Base-by-base conservation (phyloP, 2,888 invertebrate species). In the Synergus laeviventris region DNA sequence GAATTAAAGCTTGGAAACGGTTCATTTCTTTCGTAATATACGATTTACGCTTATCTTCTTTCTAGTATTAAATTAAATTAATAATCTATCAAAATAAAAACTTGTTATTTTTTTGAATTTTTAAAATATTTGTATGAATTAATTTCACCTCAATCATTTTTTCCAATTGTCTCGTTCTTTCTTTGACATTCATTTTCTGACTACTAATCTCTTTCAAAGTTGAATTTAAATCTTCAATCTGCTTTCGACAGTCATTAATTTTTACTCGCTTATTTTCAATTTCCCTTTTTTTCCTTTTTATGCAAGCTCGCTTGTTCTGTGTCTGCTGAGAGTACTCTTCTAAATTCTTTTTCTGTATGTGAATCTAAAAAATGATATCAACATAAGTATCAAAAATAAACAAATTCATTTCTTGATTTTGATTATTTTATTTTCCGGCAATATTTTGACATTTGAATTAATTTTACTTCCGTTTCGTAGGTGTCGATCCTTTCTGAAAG, bases 101-200 rank as follows among this genome's bases (percentile, higher is more conserved):
- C 61, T 64, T 64, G 77, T 38, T 60, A 74, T 54, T 70, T 83
- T 90, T 90, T 82, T 92, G 92, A 21, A 94, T 90, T 87, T 94
- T 93, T 42, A 8, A n/a, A 49, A 49, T 76, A 56, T 36, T 73
- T 59, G 64, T 16, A 36, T 60, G 73, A 76, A 54, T 74, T 59
- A 8, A 7, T 12, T 60, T 74, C 82, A 91, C 91, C 81, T 92
- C 93, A 21, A 94, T 90, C 88, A 95, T 93, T 38, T 93, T 92
- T 85, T 94, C 93, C 9, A 95, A 89, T 83, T 94, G 92, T 74
- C 92, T 93, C 0, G 93, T 92, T 45, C 94, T 91, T 84, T 94
- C 94, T 59, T 92, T 93, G 0, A 94, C 91, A 31, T 93, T 92
- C 84, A 93, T 91, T 5, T 92, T 91, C 84, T 93, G 92, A 80